A percentile compares a stretch with the other conserved stretches of the same genome.
Evolutionary conservation across 2,888 invertebrate genomes (phyloP).

Genomic region (Megastigmus dorsalis): DNA sequence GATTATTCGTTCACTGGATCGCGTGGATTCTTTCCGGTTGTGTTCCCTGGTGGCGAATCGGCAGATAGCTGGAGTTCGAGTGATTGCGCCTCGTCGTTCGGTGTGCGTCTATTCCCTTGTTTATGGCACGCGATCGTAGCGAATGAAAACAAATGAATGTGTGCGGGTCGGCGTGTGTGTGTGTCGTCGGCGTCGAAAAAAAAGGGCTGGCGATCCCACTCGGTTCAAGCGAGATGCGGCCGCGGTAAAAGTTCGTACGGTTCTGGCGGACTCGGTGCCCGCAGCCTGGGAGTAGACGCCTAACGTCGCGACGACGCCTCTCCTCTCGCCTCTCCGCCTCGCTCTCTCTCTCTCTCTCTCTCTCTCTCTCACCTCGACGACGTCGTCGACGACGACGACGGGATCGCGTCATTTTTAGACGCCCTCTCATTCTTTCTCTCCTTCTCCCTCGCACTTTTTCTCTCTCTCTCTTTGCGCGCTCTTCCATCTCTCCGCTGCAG

Average conservation of each 20-base stretch:
- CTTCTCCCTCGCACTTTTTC: slow-evolving; percentile 53
- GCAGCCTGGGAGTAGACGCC: slow-evolving; percentile 48
- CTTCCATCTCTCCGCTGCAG: not conserved
- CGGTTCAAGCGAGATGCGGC: slow-evolving; percentile 63
- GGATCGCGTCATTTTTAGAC: slow-evolving; percentile 51
- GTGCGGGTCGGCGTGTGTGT: not conserved
- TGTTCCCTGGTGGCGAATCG: slow-evolving; percentile 48
- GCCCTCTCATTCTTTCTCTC: slow-evolving; percentile 51
- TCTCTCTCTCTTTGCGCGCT: slow-evolving; percentile 20
- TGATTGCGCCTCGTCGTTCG: slow-evolving; percentile 37
- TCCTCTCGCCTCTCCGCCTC: slow-evolving; percentile 43
- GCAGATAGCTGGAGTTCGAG: slow-evolving; percentile 42
- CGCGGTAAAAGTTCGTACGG: slow-evolving; percentile 72
- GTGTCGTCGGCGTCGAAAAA: slow-evolving; percentile 38
- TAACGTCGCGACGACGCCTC: slow-evolving; percentile 57
- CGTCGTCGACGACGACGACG: slow-evolving; percentile 38
- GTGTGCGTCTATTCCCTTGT: too few species aligned
- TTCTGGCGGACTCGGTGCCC: slow-evolving; percentile 63
- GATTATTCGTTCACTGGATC: slow-evolving; percentile 37
- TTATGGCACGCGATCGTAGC: not conserved
- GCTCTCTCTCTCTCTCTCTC: slow-evolving; percentile 49
- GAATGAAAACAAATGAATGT: slow-evolving; percentile 4
- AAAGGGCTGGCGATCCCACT: slow-evolving; percentile 37
- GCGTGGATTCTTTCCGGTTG: slow-evolving; percentile 9
- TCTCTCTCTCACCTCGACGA: slow-evolving; percentile 20